A percentile compares a stretch with the other conserved stretches of the same genome.
Evolutionary conservation across 1,140 invertebrate species (phyloP).

Genomic region (Saccostrea echinata): DNA sequence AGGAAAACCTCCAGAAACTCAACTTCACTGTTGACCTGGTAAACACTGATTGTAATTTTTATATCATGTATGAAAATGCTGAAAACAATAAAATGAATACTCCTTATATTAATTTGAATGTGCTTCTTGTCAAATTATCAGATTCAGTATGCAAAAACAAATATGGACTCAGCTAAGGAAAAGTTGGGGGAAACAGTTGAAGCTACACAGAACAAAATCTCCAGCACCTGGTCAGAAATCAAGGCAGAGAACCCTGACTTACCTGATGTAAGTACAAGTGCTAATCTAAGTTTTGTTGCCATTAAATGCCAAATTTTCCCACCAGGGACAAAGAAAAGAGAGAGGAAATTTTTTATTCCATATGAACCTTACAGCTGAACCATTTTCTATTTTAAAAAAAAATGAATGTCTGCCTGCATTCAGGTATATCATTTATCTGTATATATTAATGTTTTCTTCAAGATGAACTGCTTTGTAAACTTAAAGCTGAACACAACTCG

Average conservation of each 20-base stretch:
- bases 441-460: no score
- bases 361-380: neutral
- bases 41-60: slow-evolving; percentile 35
- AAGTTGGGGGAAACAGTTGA: slow-evolving; percentile 51
- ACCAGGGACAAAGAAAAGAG: neutral
- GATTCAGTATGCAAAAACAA: slow-evolving; percentile 67
- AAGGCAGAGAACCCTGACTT: slow-evolving; percentile 54
- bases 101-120: neutral
- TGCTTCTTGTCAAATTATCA: slow-evolving; percentile 35
- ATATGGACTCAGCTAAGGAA: slow-evolving; percentile 58
- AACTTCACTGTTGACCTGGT: slow-evolving; percentile 73
- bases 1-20: slow-evolving; percentile 67
- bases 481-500: no score
- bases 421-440: no score
- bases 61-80: neutral
- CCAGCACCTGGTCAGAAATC: slow-evolving; percentile 58
- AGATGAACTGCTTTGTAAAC: no score
- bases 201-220: slow-evolving; percentile 57
- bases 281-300: neutral
- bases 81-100: neutral
- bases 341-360: no score
- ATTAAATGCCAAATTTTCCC: neutral
- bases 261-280: slow-evolving; percentile 40
- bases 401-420: no score
- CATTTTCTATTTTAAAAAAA: neutral